phyloP scores from a whole-genome alignment of 2,888 invertebrate species.

The Epistrophella euchroma region DNA sequence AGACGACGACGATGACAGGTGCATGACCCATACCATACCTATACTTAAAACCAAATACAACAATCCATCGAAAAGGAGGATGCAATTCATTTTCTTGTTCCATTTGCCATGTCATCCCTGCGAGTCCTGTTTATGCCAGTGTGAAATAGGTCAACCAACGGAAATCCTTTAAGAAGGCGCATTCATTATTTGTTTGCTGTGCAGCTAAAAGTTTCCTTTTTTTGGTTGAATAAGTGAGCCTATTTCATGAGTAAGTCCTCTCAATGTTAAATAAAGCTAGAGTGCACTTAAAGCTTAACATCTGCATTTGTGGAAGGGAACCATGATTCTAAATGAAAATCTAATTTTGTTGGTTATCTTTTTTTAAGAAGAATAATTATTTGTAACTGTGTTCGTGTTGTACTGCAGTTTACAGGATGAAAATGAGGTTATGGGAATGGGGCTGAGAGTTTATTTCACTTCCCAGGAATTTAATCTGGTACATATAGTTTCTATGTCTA shows the following conservation, averaged over 20 bases:
- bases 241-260: conserved; percentile 45
- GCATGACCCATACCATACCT: conserved; percentile 44
- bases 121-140: conserved; percentile 35
- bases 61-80: conserved; percentile 29
- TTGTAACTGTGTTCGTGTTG: too few species aligned
- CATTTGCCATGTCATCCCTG: conserved; percentile 61
- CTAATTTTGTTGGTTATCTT: neutral
- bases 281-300: neutral
- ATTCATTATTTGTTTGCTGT: conserved; percentile 1
- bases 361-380: too few species aligned
- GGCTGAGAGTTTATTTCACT: too few species aligned
- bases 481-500: too few species aligned
- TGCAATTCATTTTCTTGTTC: conserved; percentile 67
- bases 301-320: neutral
- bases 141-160: conserved; percentile 69
- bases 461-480: too few species aligned
- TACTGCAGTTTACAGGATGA: too few species aligned
- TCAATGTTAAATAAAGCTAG: conserved; percentile 19
- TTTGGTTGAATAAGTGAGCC: conserved; percentile 40
- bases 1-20: conserved; percentile 50
- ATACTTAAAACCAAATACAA: neutral
- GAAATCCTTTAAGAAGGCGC: conserved; percentile 58
- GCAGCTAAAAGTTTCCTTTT: conserved; percentile 19
- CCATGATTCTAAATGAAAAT: neutral
- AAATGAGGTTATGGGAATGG: too few species aligned